phyloP scores from a whole-genome alignment of 64 coral and sea anemone species.

The Actinia tenebrosa region DNA sequence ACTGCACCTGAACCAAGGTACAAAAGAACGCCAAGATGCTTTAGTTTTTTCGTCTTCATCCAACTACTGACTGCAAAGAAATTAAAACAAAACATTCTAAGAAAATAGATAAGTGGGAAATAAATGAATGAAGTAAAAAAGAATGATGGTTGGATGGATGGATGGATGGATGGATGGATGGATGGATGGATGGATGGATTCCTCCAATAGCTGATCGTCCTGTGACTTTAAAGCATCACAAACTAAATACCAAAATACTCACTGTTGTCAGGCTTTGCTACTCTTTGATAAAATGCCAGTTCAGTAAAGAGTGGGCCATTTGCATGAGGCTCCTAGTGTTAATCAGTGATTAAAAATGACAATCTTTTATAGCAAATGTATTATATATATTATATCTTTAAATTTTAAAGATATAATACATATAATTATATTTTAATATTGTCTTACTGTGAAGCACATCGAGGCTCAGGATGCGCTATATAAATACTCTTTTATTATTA shows the following conservation, averaged over 20 bases:
- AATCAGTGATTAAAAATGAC: not conserved
- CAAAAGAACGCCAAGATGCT: constrained; percentile 79
- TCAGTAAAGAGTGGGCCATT: constrained; percentile 95
- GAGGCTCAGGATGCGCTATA: too few relatives aligned
- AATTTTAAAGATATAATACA: too few relatives aligned
- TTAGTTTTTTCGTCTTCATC: constrained; percentile 72
- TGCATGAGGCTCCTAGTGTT: constrained; percentile 67
- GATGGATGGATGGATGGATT: too few relatives aligned
- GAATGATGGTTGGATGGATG: not conserved
- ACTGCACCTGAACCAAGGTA: constrained; percentile 78
- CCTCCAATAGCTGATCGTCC: too few relatives aligned
- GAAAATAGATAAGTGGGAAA: not conserved
- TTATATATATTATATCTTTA: too few relatives aligned
- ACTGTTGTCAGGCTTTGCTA: constrained; percentile 87
- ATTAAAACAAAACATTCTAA: not conserved
- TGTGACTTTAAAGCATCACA: too few relatives aligned
- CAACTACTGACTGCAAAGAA: constrained; percentile 69
- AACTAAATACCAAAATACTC: constrained; percentile 3
- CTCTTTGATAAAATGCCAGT: constrained; percentile 88
- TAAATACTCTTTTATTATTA: too few relatives aligned
- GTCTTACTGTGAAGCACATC: too few relatives aligned
- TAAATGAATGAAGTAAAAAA: not conserved
- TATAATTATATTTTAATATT: too few relatives aligned
- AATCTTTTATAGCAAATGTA: not conserved
- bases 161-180: not conserved